phyloP scores from a whole-genome alignment of 2,113 vertebrate genomes.

The Gambusia holbrooki region DNA sequence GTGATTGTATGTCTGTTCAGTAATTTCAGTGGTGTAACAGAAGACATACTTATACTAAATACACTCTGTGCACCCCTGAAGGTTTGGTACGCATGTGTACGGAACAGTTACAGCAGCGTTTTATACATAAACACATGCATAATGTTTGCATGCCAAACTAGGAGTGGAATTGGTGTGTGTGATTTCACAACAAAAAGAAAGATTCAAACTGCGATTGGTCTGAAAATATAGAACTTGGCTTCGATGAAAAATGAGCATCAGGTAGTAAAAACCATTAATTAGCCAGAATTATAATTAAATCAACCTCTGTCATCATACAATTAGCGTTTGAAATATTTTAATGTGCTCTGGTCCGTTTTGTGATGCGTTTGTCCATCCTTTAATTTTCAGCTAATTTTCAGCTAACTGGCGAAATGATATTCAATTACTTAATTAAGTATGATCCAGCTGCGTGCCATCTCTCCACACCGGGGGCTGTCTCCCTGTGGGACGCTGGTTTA shows the following conservation, averaged over 20 bases:
- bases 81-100: too few species aligned
- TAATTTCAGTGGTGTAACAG: too few species aligned
- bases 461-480: slow-evolving; percentile 76
- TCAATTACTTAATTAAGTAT: slow-evolving; percentile 85
- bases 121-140: not conserved
- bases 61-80: too few species aligned
- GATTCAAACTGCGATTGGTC: not conserved
- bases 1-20: too few species aligned
- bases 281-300: slow-evolving; percentile 51
- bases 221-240: not conserved
- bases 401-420: slow-evolving; percentile 80
- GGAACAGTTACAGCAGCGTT: too few species aligned
- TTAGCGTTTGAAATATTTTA: slow-evolving; percentile 58
- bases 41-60: too few species aligned
- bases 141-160: not conserved
- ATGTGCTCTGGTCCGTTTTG: slow-evolving; percentile 63
- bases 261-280: slow-evolving; percentile 25
- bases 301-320: slow-evolving; percentile 42
- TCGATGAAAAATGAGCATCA: slow-evolving; percentile 21
- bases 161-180: not conserved
- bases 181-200: not conserved
- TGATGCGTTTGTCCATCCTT: slow-evolving; percentile 76
- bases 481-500: slow-evolving; percentile 72
- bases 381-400: slow-evolving; percentile 80
- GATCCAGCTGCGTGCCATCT: slow-evolving; percentile 83